Percentiles rank a stretch among this genome's conserved stretches.
Evolutionary conservation across 2,797 vertebrate species (phyloP).

Genomic region (Karalla daura): DNA sequence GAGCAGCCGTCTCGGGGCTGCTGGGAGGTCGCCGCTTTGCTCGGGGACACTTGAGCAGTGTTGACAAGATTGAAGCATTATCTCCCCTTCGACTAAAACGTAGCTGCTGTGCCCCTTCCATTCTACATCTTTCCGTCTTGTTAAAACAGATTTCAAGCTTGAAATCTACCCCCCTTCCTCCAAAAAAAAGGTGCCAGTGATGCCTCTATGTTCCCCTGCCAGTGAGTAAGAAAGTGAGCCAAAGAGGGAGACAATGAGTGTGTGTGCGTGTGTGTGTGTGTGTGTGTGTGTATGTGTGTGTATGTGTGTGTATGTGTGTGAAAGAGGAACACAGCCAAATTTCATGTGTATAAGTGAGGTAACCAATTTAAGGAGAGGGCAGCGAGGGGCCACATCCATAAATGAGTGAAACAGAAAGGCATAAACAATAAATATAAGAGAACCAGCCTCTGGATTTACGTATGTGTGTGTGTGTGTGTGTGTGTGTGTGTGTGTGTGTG

Average conservation of each 20-base stretch:
- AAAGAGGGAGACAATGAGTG: slow-evolving; percentile 19
- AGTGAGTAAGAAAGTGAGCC: slow-evolving; percentile 26
- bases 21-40: slow-evolving; percentile 37
- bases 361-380: slow-evolving; percentile 62
- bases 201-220: slow-evolving; percentile 2
- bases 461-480: slow-evolving; percentile 20
- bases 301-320: slow-evolving; percentile 4
- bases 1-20: slow-evolving; percentile 17
- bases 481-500: slow-evolving; percentile 6
- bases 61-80: slow-evolving; percentile 26
- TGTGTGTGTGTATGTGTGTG: slow-evolving; percentile 11
- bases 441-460: slow-evolving; percentile 44
- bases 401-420: slow-evolving; percentile 68
- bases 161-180: neutral
- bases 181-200: neutral
- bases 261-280: slow-evolving; percentile 13
- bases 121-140: slow-evolving; percentile 27
- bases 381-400: slow-evolving; percentile 60
- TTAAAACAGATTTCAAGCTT: slow-evolving; percentile 38
- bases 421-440: slow-evolving; percentile 69
- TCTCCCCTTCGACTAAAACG: slow-evolving; percentile 24
- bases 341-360: slow-evolving; percentile 56
- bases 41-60: slow-evolving; percentile 37
- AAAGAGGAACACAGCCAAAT: slow-evolving; percentile 43
- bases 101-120: neutral